A percentile compares a stretch with the other conserved stretches of the same genome.
These are phyloP conservation scores for Daubentonia madagascariensis DNA, from an alignment of 2,113 vertebrate genomes.

Conservation along the genomic window DNA sequence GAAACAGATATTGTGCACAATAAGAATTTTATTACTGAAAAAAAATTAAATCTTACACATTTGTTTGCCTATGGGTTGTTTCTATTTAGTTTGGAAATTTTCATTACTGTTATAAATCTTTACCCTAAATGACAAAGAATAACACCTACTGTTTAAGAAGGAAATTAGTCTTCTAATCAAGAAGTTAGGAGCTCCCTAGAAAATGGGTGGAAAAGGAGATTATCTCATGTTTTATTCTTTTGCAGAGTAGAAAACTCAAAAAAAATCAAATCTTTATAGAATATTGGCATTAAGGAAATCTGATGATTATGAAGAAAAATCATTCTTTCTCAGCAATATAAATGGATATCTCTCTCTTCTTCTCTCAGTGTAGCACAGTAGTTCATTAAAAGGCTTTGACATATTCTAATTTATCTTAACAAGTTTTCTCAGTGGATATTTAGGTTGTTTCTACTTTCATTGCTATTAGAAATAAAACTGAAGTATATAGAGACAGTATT, in stretches of 20 bases:
- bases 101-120: constrained; percentile 53
- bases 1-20: background rate
- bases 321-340: background rate
- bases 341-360: background rate
- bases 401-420: background rate
- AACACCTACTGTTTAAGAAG: constrained; percentile 44
- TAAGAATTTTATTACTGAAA: constrained; percentile 40
- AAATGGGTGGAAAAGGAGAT: background rate
- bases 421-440: background rate
- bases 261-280: background rate
- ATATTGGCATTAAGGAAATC: background rate
- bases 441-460: background rate
- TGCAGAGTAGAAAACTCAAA: background rate
- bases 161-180: constrained; percentile 59
- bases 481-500: background rate
- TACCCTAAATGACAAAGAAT: constrained; percentile 43
- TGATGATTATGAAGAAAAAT: background rate
- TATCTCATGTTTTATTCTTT: constrained; percentile 28
- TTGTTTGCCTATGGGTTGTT: constrained; percentile 41
- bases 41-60: constrained; percentile 32
- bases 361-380: background rate
- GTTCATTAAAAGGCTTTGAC: background rate
- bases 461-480: background rate
- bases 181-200: constrained; percentile 49
- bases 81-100: constrained; percentile 34